Evolutionary conservation across 2,888 invertebrate genomes (phyloP), one percentile per base, ranked within the genome.

Genomic region (Drosophila incognita): DNA sequence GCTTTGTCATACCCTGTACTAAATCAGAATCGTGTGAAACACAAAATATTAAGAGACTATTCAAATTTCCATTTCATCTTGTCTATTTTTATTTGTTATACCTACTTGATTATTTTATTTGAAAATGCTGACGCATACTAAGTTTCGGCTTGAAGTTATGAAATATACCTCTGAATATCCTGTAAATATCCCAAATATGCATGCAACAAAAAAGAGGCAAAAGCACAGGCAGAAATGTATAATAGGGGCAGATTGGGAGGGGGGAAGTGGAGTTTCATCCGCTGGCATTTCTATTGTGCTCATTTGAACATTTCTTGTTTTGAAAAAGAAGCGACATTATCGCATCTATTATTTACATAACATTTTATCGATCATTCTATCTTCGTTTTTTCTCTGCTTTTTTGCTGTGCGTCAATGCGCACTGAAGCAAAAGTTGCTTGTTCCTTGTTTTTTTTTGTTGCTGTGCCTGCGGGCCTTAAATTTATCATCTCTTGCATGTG

Each of bases 281-380:
- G 7, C n/a, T 27, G 27, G 11, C 29, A 29, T 40, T 29, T 11
- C 2, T 21, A 27, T 40, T 33, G 21, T 18, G 24, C 46, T 54
- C 52, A 40, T 35, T 40, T 64, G 3, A 4, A 27, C 15, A 31
- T 48, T 56, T 48, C n/a, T 27, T 48, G 31, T 33, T 52, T 42
- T 58, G 40, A 29, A 33, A 40, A 29, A 35, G 42, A 33, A 13
- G 35, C 58, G 48, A 61, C 57, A 68, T 75, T 76, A 69, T 77
- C 70, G 62, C 59, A 66, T 78, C 70, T 74, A 51, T 74, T 78
- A 74, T 77, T 74, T 53, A 60, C 53, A 60, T 69, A 74, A 65
- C 52, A 78, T 78, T 77, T 66, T 60, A 77, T 70, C 63, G 63
- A 61, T 77, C 62, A 8, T 46, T 54, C n/a, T 15, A 27, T 40